Evolutionary conservation across 2,888 invertebrate species (phyloP).

Genomic region (Dinocampus coccinellae): DNA sequence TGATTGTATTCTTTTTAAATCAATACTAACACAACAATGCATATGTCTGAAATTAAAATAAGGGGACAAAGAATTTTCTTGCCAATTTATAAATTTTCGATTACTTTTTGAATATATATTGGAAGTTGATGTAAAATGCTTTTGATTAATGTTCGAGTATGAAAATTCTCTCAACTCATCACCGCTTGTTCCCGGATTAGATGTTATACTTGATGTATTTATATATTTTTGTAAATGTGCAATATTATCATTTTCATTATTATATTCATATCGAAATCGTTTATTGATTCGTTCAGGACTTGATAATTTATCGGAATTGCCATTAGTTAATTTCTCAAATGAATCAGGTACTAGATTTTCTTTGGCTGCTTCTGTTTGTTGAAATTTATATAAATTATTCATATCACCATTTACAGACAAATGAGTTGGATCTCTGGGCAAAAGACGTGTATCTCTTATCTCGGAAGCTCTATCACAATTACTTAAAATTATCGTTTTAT

Average conservation of each 20-base stretch:
- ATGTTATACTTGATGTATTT: background rate
- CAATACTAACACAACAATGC: slow-evolving; percentile 59
- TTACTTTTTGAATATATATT: background rate
- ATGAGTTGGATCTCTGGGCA: background rate
- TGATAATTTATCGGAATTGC: background rate
- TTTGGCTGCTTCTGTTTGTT: slow-evolving; percentile 10
- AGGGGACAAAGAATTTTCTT: slow-evolving; percentile 14
- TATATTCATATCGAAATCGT: background rate
- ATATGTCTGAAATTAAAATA: slow-evolving; percentile 15
- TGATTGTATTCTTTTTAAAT: slow-evolving; percentile 55
- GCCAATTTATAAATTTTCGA: background rate
- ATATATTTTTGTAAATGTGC: background rate
- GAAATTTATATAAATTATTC: slow-evolving; percentile 5
- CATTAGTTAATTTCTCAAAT: background rate
- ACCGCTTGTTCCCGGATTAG: slow-evolving; percentile 18
- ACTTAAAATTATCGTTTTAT: background rate
- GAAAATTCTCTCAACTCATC: slow-evolving; percentile 12
- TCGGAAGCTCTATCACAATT: slow-evolving; percentile 7
- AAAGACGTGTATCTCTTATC: background rate
- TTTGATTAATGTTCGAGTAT: slow-evolving; percentile 13
- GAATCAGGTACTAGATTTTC: slow-evolving; percentile 31
- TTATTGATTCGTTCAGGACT: slow-evolving; percentile 3
- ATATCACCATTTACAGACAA: background rate
- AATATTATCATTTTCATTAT: background rate
- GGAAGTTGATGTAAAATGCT: background rate